Base-by-base conservation (phyloP, 2,113 vertebrate species). In the Sciurus niger region DNA sequence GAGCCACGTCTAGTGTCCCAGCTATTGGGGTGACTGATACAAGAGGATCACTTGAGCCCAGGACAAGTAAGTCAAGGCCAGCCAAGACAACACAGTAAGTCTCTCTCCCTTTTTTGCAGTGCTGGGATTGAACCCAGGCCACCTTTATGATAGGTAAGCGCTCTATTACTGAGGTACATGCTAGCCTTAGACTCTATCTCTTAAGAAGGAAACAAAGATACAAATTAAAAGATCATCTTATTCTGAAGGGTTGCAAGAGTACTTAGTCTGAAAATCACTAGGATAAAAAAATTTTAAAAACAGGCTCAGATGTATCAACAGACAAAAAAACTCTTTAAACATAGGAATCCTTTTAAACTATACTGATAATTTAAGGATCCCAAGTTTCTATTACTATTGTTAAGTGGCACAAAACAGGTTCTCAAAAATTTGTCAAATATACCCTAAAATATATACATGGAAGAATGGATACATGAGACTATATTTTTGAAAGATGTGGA, bases 401-500 rank as follows among this genome's bases (percentile, higher is more conserved):
- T 51, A 30, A 89, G 22, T 77, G 34, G 30, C 46, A 95, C 46
- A 58, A 91, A 96, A 53, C 32, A 95, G 40, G 82, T n/a, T 74
- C 22, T 70, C 83, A 89, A 82, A 37, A 65, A 73, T 83, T 58
- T 77, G 34, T 18, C 51, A 34, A 30, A 46, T 32, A 37, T n/a
- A 28, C 22, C 70, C 40, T 85, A 90, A 92, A 55, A 83, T 91
- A 92, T 58, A 96, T 2, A 89, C 7, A 60, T 14, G 0, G 24
- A 65, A 32, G 5, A 78, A 37, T 85, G 46, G 53, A 51, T 65
- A 53, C 24, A 20, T 32, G 3, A 87, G 30, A 93, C 7, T 6
- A 20, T 37, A 87, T 80, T 95, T 87, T 88, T 20, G 76, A 93
- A 86, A 11, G n/a, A 82, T 48, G 18, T 37, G 28, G 9, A 58